Conservation (phyloP, 2,888 invertebrate species). For the Brachypalpus laphriformis region DNA sequence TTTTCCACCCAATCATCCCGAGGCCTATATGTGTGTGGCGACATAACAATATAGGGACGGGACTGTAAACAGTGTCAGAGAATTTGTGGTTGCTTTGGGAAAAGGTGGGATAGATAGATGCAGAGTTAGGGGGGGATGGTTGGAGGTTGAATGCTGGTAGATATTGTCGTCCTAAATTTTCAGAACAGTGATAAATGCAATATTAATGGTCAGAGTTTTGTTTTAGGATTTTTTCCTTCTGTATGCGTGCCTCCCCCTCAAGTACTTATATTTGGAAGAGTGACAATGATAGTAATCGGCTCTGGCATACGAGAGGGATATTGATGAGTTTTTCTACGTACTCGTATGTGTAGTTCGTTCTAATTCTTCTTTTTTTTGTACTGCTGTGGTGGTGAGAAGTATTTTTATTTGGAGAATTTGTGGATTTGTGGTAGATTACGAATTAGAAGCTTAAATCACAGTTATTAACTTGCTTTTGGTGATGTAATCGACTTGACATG, state of each 20-base stretch:
- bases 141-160: conserved; percentile 6
- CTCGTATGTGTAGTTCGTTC: neutral
- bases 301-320: conserved; percentile 14
- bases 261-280: conserved; percentile 40
- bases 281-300: conserved; percentile 63
- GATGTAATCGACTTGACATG: neutral
- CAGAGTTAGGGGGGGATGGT: neutral
- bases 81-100: conserved; percentile 55
- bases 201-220: conserved; percentile 59
- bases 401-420: neutral
- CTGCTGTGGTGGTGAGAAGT: neutral
- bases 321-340: conserved; percentile 46
- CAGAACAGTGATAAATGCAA: conserved; percentile 56
- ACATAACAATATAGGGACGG: conserved; percentile 31
- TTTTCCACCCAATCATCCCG: conserved; percentile 60
- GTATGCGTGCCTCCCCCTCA: neutral
- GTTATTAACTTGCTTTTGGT: neutral
- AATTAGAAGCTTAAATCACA: neutral
- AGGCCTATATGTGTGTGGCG: conserved; percentile 22
- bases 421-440: neutral
- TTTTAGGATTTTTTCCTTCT: conserved; percentile 19
- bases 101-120: conserved; percentile 18
- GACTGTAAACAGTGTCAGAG: conserved; percentile 51
- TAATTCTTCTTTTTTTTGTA: conserved; percentile 9
- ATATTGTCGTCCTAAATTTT: conserved; percentile 44